These are phyloP conservation scores for Epistrophe eligans DNA, from an alignment of 2,888 invertebrate genomes.

Conservation along the genomic window DNA sequence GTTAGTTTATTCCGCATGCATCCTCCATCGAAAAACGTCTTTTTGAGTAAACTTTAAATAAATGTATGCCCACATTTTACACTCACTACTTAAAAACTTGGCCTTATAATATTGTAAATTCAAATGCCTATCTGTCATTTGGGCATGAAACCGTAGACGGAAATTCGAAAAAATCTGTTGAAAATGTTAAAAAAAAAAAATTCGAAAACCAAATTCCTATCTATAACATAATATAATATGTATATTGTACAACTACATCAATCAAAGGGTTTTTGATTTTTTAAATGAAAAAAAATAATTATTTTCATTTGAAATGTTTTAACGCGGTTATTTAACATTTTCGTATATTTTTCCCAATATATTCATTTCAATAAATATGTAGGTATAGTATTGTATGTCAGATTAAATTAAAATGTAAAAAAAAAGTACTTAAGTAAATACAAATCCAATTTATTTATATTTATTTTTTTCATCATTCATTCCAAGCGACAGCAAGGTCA, in stretches of 20 bases:
- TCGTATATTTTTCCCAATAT: neutral
- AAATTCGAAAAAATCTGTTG: too few species aligned
- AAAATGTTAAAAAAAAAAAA: too few species aligned
- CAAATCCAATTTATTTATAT: constrained; percentile 11
- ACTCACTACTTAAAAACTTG: too few species aligned
- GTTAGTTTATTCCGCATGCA: too few species aligned
- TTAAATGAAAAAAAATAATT: neutral
- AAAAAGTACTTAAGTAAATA: neutral
- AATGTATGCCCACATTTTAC: too few species aligned
- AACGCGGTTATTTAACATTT: neutral
- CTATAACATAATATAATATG: too few species aligned
- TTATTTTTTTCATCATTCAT: neutral
- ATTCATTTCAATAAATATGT: neutral
- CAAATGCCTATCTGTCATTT: too few species aligned
- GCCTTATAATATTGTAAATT: too few species aligned
- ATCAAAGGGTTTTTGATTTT: neutral
- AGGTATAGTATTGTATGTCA: neutral
- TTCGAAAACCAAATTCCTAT: too few species aligned
- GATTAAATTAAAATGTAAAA: neutral
- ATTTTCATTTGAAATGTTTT: neutral
- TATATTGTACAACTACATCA: neutral
- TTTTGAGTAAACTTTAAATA: too few species aligned
- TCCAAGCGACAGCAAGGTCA: constrained; percentile 12
- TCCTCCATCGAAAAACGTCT: too few species aligned
- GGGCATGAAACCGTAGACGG: too few species aligned